These are phyloP conservation scores for Crocidura indochinensis DNA, from an alignment of 2,797 vertebrate species.

Conservation along the genomic window DNA sequence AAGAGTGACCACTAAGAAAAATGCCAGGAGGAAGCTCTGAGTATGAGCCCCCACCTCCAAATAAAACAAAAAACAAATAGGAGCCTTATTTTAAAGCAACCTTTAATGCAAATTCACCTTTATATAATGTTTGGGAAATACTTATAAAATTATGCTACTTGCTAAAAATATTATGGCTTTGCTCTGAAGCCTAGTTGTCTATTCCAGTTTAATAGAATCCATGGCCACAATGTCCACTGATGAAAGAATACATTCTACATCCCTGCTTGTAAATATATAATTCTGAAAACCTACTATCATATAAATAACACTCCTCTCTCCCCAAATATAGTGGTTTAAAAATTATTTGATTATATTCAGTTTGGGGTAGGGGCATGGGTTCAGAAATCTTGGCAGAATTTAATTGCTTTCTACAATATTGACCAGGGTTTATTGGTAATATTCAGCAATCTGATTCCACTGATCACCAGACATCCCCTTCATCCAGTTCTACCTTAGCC, in stretches of 20 bases:
- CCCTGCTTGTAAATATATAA: neutral
- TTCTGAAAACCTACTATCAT: neutral
- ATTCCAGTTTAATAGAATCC: neutral
- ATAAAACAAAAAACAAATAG: too few relatives aligned
- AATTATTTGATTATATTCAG: neutral
- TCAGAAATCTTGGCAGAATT: neutral
- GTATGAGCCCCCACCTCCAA: too few relatives aligned
- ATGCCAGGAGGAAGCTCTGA: too few relatives aligned
- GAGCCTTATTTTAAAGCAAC: conserved; percentile 23
- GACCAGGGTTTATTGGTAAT: neutral
- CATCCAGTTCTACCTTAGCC: neutral
- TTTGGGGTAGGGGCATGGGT: neutral
- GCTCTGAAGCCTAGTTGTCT: neutral
- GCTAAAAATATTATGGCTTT: conserved; percentile 58
- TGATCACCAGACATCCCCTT: neutral
- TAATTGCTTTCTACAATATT: neutral
- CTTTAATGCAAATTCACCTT: too few relatives aligned
- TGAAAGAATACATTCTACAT: neutral
- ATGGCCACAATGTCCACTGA: neutral
- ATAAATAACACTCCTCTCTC: neutral
- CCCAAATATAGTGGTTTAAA: neutral
- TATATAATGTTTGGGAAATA: neutral
- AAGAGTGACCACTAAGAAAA: too few relatives aligned
- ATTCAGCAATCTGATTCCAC: neutral
- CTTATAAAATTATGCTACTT: conserved; percentile 10